Evolutionary conservation across 37 sponge, comb jelly and placozoan genomes (phyloP), one percentile per base, ranked within the genome.

Genomic region (Agelas oroides): DNA sequence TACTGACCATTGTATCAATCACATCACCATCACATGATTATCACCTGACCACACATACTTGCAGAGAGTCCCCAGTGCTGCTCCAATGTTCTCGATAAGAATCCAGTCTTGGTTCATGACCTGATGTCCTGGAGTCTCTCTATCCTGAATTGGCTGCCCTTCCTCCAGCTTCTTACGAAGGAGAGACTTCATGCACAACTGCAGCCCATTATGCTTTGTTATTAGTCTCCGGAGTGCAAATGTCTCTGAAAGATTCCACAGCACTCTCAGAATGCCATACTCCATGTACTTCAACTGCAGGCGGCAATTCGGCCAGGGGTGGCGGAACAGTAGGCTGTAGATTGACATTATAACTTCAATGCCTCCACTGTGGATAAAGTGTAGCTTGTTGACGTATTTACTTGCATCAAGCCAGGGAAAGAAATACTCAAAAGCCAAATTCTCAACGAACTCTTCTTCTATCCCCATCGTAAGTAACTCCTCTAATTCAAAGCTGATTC

Each of bases 181-280:
- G 23, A 78, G 40, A 3, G 78, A 78, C 65, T 78, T 32, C n/a
- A 78, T 78, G 46, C 78, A 78, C 38, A 61, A 27, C 78, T 78
- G 14, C 0, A 78, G 64, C 18, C 78, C 78, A 19, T 64, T n/a
- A 23, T 38, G 28, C 24, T n/a, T 21, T 17, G 56, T 75, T 33
- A 78, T 78, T 2, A 23, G 35, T 24, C 78, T 17, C 12, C 78
- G 64, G 23, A 78, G 65, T 27, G 63, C 25, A 78, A 78, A 78
- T 3, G 78, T 78, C 34, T 78, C 78, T 18, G 78, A 78, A 15
- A 78, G 78, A 63, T 72, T 72, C 73, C 73, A 72, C n/a, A 72
- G 46, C 5, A 72, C 73, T 72, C 73, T 21, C 73, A 72, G 53
- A 14, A 72, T n/a, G 21, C 46, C 46, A 3, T 38, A 72, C n/a